A percentile compares a stretch with the other conserved stretches of the same genome.
Evolutionary conservation across 64 coral and sea anemone species (phyloP).

Genomic region (Anthopleura sola): DNA sequence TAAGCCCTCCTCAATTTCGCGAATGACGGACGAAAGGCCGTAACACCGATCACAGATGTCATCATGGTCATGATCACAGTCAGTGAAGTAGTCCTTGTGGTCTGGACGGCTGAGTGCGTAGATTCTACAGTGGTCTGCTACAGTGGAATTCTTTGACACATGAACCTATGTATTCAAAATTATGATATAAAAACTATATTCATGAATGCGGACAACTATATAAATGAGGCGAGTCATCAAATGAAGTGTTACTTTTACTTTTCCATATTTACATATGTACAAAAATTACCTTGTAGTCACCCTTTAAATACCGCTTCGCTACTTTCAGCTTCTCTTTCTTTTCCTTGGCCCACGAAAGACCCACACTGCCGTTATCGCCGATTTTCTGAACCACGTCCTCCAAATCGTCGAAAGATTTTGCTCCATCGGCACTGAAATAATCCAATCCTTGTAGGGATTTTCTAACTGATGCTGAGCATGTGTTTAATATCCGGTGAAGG

Average conservation of each 20-base stretch:
- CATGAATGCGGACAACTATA: no score
- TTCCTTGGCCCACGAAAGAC: slow-evolving; percentile 46
- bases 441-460: no score
- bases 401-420: neutral
- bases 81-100: neutral
- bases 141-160: slow-evolving; percentile 17
- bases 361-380: slow-evolving; percentile 29
- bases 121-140: slow-evolving; percentile 40
- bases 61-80: slow-evolving; percentile 28
- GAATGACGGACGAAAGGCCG: neutral
- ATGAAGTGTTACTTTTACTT: no score
- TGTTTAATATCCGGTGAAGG: no score
- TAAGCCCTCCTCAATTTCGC: slow-evolving; percentile 21
- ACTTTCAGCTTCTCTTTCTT: slow-evolving; percentile 33
- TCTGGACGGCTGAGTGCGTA: slow-evolving; percentile 18
- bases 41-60: slow-evolving; percentile 24
- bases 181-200: no score
- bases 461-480: no score
- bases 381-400: slow-evolving; percentile 33
- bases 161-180: slow-evolving; percentile 21
- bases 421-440: no score
- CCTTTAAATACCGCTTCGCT: slow-evolving; percentile 57
- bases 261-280: no score
- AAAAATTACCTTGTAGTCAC: slow-evolving; percentile 46
- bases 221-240: no score